Evolutionary conservation across 2,888 invertebrate genomes (phyloP), one percentile per base, ranked within the genome.

Genomic region (Iphiclides podalirius): DNA sequence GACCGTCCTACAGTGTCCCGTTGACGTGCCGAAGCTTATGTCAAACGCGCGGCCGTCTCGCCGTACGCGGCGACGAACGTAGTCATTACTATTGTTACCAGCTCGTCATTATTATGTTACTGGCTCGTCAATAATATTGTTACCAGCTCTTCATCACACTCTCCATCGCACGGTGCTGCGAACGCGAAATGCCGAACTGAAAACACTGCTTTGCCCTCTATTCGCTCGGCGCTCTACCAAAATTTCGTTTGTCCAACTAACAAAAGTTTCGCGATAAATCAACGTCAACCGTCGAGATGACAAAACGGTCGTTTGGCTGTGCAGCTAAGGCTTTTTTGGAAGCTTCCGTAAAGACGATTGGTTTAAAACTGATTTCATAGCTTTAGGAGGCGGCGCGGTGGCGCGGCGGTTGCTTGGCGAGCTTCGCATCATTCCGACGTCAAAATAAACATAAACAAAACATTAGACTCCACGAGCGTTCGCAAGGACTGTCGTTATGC

Each of bases 241-340:
- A 16, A 33, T 33, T 33, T 44, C 34, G 38, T 13, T 28, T 28
- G 35, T 47, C 41, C 14, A 37, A 20, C 16, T 7, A 36, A 39
- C 11, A 7, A 28, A 72, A 69, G 72, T 68, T 64, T 66, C 11
- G 60, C 63, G 61, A 76, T 84, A 68, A 68, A 75, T 80, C 79
- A 75, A 63, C 76, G 77, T 78, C 77, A 57, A 55, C 44, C 64
- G 60, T 57, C 60, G 58, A 66, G 58, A 62, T 62, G 63, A 64
- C 69, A 63, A 68, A 66, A 70, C 61, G 66, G 67, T 66, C 60
- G 64, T 45, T 71, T 76, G 72, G 72, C 71, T 63, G 52, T 59
- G 60, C 50, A 52, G 63, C 58, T 58, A 55, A 46, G 57, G 53
- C 57, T 54, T 55, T 45, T 16, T 35, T 20, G 20, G 14, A 34